Conservation (phyloP, 2,797 vertebrate genomes). For the Mus spretus region DNA sequence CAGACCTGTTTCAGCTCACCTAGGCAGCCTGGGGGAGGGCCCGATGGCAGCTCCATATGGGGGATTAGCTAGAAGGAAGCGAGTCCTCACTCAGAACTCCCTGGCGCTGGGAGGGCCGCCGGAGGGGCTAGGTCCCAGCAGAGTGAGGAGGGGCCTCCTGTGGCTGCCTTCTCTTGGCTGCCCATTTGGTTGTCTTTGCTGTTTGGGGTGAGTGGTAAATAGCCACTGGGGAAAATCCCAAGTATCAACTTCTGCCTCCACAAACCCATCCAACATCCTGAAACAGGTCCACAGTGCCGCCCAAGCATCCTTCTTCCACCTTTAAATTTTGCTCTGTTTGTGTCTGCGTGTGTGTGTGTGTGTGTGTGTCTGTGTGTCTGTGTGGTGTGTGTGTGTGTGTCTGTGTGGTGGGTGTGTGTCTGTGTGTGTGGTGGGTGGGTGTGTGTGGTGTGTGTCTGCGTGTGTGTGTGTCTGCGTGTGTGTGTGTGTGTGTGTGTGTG, state of each 20-base stretch:
- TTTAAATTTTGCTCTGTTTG: not conserved
- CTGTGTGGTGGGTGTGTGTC: too few species aligned
- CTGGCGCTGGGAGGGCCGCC: not conserved
- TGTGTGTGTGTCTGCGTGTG: not conserved
- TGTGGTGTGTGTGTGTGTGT: too few species aligned
- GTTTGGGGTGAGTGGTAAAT: not conserved
- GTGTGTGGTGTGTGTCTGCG: too few species aligned
- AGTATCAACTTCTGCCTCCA: not conserved
- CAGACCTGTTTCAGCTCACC: constrained; percentile 81
- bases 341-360: not conserved
- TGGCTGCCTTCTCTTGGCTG: not conserved
- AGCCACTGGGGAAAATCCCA: not conserved
- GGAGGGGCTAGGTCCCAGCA: not conserved
- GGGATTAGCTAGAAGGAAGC: constrained; percentile 73
- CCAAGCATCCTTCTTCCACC: not conserved
- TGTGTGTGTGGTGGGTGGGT: too few species aligned
- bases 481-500: not conserved
- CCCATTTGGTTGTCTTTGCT: not conserved
- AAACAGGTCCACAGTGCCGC: constrained; percentile 15
- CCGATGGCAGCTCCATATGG: not conserved
- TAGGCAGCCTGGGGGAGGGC: constrained; percentile 63
- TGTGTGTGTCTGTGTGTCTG: too few species aligned
- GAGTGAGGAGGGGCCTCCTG: not conserved
- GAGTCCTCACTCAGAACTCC: constrained; percentile 17
- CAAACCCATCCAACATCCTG: not conserved